Conservation (phyloP, 2,113 vertebrate genomes). For the Hipposideros armiger region DNA sequence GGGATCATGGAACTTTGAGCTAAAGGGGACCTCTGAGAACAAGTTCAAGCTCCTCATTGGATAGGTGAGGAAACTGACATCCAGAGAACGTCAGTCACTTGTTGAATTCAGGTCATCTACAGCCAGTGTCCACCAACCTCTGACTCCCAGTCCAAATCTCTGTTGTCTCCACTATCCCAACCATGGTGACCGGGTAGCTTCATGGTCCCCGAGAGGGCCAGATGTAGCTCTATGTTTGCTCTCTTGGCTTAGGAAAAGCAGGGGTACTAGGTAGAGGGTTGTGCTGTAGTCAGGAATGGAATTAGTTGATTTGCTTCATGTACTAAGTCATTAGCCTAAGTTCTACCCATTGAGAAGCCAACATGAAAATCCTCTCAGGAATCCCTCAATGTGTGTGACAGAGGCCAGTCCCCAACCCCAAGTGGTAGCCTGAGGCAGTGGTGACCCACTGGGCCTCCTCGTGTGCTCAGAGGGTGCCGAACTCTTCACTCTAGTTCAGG, state of each 20-base stretch:
- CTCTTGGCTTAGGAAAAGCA: not conserved
- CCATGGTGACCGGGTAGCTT: not conserved
- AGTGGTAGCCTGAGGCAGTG: not conserved
- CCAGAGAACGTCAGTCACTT: not conserved
- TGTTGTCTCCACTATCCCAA: not conserved
- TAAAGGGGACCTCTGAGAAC: not conserved
- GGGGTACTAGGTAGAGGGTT: not conserved
- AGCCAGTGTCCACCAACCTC: not conserved
- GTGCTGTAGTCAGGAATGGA: not conserved
- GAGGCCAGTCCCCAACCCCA: not conserved
- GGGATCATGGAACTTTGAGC: not conserved
- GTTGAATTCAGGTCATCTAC: not conserved
- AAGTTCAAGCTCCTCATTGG: not conserved
- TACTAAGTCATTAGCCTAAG: not conserved
- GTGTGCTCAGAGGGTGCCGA: not conserved
- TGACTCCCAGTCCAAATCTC: not conserved
- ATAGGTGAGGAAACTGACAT: not conserved
- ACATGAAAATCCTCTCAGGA: not conserved
- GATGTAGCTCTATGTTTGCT: not conserved
- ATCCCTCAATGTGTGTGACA: not conserved
- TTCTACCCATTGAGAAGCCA: not conserved
- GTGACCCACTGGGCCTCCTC: not conserved
- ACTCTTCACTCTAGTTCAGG: not conserved
- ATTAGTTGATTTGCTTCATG: not conserved
- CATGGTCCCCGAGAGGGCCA: not conserved